A percentile compares a stretch with the other conserved stretches of the same genome.
Evolutionary conservation across 53 echinoderm and acorn worm genomes (phyloP).

Genomic region (Paracentrotus lividus): DNA sequence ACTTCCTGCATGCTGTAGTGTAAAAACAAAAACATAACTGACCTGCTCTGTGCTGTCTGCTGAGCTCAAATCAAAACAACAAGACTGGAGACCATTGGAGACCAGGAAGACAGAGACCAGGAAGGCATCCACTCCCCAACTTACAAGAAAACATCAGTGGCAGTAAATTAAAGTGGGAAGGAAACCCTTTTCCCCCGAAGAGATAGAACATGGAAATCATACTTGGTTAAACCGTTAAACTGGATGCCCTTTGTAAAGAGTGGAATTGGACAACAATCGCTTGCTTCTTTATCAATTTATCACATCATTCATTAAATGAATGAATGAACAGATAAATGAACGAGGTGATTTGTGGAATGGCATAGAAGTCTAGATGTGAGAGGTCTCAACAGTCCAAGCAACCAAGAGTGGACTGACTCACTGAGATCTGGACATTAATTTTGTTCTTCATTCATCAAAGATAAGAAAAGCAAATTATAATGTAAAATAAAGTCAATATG

Average conservation of each 20-base stretch:
- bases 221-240: background rate
- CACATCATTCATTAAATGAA: too few relatives aligned
- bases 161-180: too few relatives aligned
- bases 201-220: background rate
- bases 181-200: background rate
- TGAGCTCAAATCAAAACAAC: too few relatives aligned
- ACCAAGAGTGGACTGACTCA: background rate
- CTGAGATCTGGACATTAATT: background rate
- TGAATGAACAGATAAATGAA: background rate
- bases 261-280: too few relatives aligned
- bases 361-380: background rate
- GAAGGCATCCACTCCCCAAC: too few relatives aligned
- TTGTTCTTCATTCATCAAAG: background rate
- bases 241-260: too few relatives aligned
- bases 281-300: too few relatives aligned
- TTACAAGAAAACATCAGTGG: background rate
- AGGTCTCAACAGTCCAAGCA: background rate
- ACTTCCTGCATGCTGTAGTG: too few relatives aligned
- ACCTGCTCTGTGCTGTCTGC: too few relatives aligned
- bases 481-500: slow-evolving; percentile 35
- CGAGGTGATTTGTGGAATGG: background rate
- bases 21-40: too few relatives aligned
- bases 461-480: background rate
- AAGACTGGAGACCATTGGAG: too few relatives aligned
- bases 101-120: too few relatives aligned